Conservation (phyloP, 2,888 invertebrate species). For the Agrochola circellaris region DNA sequence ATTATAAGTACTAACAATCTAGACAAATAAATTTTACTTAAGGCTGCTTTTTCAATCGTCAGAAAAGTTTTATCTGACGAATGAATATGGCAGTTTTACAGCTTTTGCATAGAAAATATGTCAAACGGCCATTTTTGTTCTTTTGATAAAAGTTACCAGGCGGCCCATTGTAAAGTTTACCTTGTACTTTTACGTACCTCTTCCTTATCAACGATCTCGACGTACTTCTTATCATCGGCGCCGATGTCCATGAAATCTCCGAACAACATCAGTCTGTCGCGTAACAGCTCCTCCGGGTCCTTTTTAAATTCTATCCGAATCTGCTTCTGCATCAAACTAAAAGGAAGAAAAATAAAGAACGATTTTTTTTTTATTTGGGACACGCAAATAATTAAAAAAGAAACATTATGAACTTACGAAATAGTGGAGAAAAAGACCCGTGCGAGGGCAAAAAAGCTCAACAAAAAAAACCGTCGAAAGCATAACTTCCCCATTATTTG, state of each 20-base stretch:
- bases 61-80: no score
- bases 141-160: not conserved
- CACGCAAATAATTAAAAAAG: no score
- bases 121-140: not conserved
- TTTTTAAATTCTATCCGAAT: slow-evolving; percentile 90
- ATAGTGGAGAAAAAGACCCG: no score
- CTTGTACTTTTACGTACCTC: slow-evolving; percentile 83
- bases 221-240: slow-evolving; percentile 91
- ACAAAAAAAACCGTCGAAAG: no score
- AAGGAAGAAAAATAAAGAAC: not conserved
- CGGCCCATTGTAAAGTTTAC: not conserved
- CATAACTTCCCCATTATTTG: no score
- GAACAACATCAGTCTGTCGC: slow-evolving; percentile 91
- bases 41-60: no score
- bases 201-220: slow-evolving; percentile 91
- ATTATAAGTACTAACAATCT: no score
- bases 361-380: no score
- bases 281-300: slow-evolving; percentile 87
- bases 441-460: no score
- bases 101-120: not conserved
- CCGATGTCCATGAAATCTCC: slow-evolving; percentile 92
- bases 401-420: no score
- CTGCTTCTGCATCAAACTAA: slow-evolving; percentile 89
- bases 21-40: no score
- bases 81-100: no score